Evolutionary conservation across 2,888 invertebrate species (phyloP), one percentile per base, ranked within the genome.

Genomic region (Norana najaformis): DNA sequence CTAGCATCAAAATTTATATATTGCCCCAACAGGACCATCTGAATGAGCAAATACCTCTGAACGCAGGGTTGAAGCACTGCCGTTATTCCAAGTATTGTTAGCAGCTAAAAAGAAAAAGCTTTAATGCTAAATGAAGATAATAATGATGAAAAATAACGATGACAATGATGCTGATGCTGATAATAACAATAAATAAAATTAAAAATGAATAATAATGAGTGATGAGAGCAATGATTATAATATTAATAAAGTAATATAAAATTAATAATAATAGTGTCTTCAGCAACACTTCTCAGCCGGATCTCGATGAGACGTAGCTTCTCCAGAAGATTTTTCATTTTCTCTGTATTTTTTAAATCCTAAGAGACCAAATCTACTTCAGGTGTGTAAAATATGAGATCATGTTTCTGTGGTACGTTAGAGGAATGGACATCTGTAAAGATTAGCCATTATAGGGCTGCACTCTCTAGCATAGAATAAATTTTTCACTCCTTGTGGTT

Each of bases 81-180:
- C n/a, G 69, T 69, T 69, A n/a, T 69, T 69, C 69, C n/a, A n/a
- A 69, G 30, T 69, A 69, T n/a, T n/a, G 69, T n/a, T 69, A n/a
- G 69, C 69, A 69, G 69, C 69, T 69, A 69, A n/a, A 69, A 69
- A n/a, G 69, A 69, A 5, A 69, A 69, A 69, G 5, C 69, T 69
- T 69, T 69, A 30, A 69, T 1, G n/a, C 8, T n/a, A 69, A 69
- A 69, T 69, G 69, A n/a, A n/a, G 69, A 69, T 69, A n/a, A 69
- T 69, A n/a, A 69, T n/a, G 30, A 69, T 13, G 8, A n/a, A n/a
- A n/a, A n/a, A 30, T 69, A n/a, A 69, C 13, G 5, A n/a, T 69
- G 3, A 69, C 11, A 69, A 69, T n/a, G 30, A 69, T 69, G 30
- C 1, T 47, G 20, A 47, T 1, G 69, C n/a, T 69, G n/a, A 69